These are phyloP conservation scores for Meandrusa payeni DNA, from an alignment of 2,888 invertebrate genomes.

Conservation along the genomic window DNA sequence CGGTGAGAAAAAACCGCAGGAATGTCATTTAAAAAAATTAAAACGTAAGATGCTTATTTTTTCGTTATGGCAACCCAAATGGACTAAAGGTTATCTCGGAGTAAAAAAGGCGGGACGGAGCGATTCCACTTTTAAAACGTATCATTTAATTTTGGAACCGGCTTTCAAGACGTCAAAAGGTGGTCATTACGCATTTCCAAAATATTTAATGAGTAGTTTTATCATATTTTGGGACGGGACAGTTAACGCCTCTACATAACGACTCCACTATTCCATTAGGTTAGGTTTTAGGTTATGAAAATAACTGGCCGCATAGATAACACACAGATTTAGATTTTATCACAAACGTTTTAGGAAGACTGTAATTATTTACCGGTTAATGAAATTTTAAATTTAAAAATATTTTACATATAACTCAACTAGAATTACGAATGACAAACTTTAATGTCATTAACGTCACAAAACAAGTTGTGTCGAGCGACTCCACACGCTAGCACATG, in stretches of 20 bases:
- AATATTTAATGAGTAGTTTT: conserved; percentile 39
- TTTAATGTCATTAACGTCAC: too few relatives aligned
- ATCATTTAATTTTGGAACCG: conserved; percentile 80
- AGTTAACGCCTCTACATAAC: conserved; percentile 61
- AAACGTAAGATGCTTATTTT: conserved; percentile 67
- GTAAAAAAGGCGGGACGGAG: conserved; percentile 78
- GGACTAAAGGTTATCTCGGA: conserved; percentile 78
- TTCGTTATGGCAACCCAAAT: conserved; percentile 73
- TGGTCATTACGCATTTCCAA: conserved; percentile 77
- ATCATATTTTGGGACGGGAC: conserved; percentile 50
- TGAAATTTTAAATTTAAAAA: too few relatives aligned
- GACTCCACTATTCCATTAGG: conserved; percentile 7
- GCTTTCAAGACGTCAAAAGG: conserved; percentile 79
- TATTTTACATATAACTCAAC: too few relatives aligned
- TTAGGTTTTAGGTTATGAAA: not conserved
- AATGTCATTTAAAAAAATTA: conserved; percentile 80
- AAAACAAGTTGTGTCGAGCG: too few relatives aligned
- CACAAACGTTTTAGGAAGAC: conserved; percentile 5
- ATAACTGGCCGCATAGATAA: not conserved
- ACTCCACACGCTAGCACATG: too few relatives aligned
- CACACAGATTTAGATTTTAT: conserved; percentile 6
- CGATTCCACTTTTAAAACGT: conserved; percentile 81
- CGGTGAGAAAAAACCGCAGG: conserved; percentile 76
- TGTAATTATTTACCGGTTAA: conserved; percentile 19
- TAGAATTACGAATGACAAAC: too few relatives aligned